Percentiles rank a stretch among this genome's conserved stretches.
phyloP scores from a whole-genome alignment of 2,113 vertebrate genomes.

The Notothenia coriiceps region DNA sequence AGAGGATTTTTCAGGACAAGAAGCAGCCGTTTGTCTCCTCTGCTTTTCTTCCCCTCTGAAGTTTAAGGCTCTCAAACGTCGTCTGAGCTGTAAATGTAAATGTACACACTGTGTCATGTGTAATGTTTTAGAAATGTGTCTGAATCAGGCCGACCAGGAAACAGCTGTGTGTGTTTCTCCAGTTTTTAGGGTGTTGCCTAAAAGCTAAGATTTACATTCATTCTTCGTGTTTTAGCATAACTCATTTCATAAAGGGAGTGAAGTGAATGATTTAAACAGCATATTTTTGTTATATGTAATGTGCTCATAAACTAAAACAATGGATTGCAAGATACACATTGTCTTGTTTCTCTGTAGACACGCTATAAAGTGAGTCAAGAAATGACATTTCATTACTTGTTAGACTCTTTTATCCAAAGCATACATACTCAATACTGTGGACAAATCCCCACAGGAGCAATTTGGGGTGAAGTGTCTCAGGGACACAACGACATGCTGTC shows the following conservation, averaged over 20 bases:
- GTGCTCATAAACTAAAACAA: neutral
- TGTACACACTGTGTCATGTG: neutral
- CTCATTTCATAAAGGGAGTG: neutral
- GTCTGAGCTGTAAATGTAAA: neutral
- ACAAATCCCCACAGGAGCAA: no score
- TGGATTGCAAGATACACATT: neutral
- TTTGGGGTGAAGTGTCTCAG: no score
- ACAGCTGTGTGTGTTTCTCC: conserved; percentile 22
- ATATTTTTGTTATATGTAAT: neutral
- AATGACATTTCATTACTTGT: no score
- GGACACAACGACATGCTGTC: no score
- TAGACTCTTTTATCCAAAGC: no score
- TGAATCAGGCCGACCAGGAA: conserved; percentile 1
- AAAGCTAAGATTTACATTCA: conserved; percentile 1
- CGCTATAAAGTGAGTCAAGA: neutral
- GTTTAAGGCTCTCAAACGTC: neutral
- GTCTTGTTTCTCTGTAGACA: neutral
- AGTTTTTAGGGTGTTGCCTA: conserved; percentile 20
- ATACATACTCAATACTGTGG: no score
- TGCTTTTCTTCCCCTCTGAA: neutral
- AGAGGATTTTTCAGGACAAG: conserved; percentile 1
- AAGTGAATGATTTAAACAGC: neutral
- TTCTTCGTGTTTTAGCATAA: neutral
- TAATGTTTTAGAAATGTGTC: neutral
- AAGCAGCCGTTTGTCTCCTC: neutral